A percentile compares a stretch with the other conserved stretches of the same genome.
These are phyloP conservation scores for Setophaga coronata DNA, from an alignment of 2,113 vertebrate genomes.

Conservation along the genomic window DNA sequence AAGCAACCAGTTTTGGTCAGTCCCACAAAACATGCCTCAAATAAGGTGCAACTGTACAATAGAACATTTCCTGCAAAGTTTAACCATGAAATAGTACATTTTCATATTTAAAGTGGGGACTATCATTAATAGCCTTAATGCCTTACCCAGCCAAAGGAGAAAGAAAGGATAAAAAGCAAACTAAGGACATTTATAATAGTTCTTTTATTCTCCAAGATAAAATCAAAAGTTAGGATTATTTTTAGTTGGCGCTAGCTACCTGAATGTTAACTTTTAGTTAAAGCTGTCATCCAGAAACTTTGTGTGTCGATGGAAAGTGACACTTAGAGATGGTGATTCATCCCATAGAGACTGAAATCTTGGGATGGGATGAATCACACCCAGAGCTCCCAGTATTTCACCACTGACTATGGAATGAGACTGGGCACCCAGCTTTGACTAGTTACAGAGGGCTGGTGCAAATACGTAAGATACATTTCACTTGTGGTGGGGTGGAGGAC, in stretches of 20 bases:
- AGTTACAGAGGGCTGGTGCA: neutral
- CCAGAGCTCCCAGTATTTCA: neutral
- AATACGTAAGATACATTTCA: rapidly evolving
- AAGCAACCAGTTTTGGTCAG: slow-evolving; percentile 45
- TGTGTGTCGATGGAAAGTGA: neutral
- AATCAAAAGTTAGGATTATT: slow-evolving; percentile 14
- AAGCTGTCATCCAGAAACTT: neutral
- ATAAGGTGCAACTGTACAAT: neutral
- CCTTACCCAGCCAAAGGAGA: neutral
- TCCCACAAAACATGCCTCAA: slow-evolving; percentile 30
- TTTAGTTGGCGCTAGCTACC: neutral
- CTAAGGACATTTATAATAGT: neutral
- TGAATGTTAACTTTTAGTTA: neutral
- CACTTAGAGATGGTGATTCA: slow-evolving; percentile 6
- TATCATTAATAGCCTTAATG: slow-evolving; percentile 23
- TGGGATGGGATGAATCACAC: slow-evolving; percentile 13
- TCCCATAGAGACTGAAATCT: neutral
- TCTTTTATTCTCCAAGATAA: neutral
- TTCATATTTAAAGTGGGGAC: slow-evolving; percentile 7
- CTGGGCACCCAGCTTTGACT: neutral
- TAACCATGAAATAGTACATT: neutral
- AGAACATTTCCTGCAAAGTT: slow-evolving; percentile 12
- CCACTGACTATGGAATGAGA: neutral
- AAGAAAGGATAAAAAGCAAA: neutral
- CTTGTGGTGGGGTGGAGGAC: neutral